Base-by-base conservation (phyloP, 2,797 vertebrate genomes). In the Gambelia wislizenii region DNA sequence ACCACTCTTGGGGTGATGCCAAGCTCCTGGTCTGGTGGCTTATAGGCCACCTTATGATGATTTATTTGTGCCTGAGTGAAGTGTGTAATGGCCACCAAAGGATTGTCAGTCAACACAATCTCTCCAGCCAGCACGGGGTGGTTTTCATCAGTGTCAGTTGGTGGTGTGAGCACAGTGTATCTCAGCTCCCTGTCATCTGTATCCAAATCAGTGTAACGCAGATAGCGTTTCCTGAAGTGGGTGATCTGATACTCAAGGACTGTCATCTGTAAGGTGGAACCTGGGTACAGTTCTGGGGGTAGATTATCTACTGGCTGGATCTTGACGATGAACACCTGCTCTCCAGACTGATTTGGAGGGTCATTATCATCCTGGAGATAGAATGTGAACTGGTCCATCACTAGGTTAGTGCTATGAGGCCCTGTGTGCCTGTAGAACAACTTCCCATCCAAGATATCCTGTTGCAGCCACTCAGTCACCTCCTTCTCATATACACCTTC, bases 51-150 rank as follows among this genome's bases (percentile, higher is more conserved):
- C 95, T 98, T 98, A 94, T 98, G 98, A 93, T 98, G 98, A 94
- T 98, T 98, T 88, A 98, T 94, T 91, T 98, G 98, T 81, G 97
- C 98, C 96, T 98, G 98, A 74, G 98, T 98, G 95, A 99, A 99
- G 92, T 96, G 95, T 44, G 86, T 96, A 85, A 98, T 94, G 89
- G 96, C 90, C 1, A 70, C 95, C 72, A 97, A 95, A 64, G 98
- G 97, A 10, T 92, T 97, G 89, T 98, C 97, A 33, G 97, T 97
- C 88, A 98, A 93, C 49, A 98, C 98, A 89, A 98, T 97, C 56
- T 97, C 94, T 88, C 98, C 98, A 76, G 98, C 95, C 33, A 88
- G 91, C 27, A 96, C 94, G 59, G 97, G 97, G 92, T 98, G 97
- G 95, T 98, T 98, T 91, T 98, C 97, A 89, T 98, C 98, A 14